Evolutionary conservation across 1,140 invertebrate genomes (phyloP), one percentile per base, ranked within the genome.

Genomic region (Drosophila azteca): DNA sequence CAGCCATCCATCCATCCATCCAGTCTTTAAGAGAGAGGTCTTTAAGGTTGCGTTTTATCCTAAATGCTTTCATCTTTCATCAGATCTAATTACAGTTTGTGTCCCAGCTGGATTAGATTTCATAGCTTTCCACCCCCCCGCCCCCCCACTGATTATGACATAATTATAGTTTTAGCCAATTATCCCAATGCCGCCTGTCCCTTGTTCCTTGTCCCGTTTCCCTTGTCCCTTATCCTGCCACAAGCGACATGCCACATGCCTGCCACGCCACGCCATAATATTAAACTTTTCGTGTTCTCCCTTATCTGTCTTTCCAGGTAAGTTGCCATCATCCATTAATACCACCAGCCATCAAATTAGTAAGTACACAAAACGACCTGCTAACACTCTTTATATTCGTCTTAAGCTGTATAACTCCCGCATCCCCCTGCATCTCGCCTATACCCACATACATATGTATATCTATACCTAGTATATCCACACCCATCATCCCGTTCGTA

Each of bases 271-370:
- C 69, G 78, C 62, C 75, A 85, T 78, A 87, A 85, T 75, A 87
- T 75, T 85, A 74, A 85, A 51, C 52, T 55, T 22, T 51, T 46
- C 48, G 58, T 62, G 29, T 76, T 70, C 53, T 73, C 35, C 74
- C 58, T 68, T 45, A 57, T 68, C 45, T 85, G n/a, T 84, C 60
- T 77, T 84, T 77, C 52, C 79, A 87, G 83, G 83, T 87, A 87
- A 87, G 83, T 87, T 88, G 82, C 81, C 74, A 88, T 88, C 82
- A 88, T 74, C 83, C 83, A 88, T 88, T 87, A 88, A 87, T 88
- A 87, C 79, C 82, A 82, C 74, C 83, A 88, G 82, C 59, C 82
- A 79, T 87, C 83, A 88, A 87, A 87, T 87, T 87, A 85, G 82
- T 88, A 87, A 88, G 83, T 88, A 87, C 83, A 88, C 65, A 82